Conservation (phyloP, 2,113 vertebrate genomes). For the Puma concolor region DNA sequence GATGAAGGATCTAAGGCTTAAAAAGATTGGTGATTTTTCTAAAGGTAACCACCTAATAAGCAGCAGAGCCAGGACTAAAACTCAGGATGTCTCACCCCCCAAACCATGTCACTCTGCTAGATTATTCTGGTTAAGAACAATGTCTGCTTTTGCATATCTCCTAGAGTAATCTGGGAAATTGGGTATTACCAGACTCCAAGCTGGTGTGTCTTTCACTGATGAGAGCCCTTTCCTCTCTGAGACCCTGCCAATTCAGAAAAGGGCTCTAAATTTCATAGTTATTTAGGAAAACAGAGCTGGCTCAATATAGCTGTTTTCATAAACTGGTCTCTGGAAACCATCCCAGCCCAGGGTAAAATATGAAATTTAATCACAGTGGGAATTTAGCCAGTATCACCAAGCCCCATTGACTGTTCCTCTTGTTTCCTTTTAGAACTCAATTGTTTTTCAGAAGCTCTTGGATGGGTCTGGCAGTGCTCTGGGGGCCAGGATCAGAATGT, state of each 20-base stretch:
- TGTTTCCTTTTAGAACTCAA: conserved; percentile 28
- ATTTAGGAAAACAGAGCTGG: conserved; percentile 72
- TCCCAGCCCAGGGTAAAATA: conserved; percentile 68
- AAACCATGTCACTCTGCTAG: neutral
- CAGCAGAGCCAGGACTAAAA: neutral
- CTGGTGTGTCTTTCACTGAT: neutral
- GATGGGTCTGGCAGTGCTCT: neutral
- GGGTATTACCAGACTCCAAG: neutral
- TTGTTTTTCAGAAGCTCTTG: conserved; percentile 39
- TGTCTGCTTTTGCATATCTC: neutral
- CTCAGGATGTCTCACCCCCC: neutral
- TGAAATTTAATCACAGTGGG: conserved; percentile 71
- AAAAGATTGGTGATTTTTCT: neutral
- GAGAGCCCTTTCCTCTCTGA: conserved; percentile 37
- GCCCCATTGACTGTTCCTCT: conserved; percentile 55
- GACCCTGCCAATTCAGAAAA: conserved; percentile 47
- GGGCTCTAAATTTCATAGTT: conserved; percentile 59
- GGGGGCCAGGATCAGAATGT: neutral
- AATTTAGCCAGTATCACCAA: conserved; percentile 59
- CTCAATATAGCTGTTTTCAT: conserved; percentile 66
- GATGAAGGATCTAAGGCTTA: neutral
- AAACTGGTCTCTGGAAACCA: conserved; percentile 73
- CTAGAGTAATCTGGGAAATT: neutral
- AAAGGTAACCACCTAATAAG: neutral
- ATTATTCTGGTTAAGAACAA: neutral